Percentiles rank a stretch among this genome's conserved stretches.
Conservation (phyloP, 2,113 vertebrate genomes). For the Grallaria varia region DNA sequence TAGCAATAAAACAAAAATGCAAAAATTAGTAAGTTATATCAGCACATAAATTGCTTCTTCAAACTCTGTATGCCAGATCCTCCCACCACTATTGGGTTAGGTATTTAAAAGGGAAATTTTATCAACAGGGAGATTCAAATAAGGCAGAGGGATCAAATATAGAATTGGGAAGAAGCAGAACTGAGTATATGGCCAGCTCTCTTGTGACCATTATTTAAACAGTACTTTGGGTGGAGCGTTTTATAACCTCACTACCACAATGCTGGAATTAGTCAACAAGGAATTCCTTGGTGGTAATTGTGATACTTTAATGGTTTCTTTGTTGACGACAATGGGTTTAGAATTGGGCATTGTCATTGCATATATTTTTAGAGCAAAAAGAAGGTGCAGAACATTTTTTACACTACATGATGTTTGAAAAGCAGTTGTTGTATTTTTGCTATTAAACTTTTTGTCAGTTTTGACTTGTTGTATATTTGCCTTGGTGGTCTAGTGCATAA, state of each 20-base stretch:
- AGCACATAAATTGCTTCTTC: neutral
- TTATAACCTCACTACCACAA: rapidly evolving
- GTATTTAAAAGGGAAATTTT: neutral
- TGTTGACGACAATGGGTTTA: neutral
- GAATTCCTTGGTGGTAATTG: neutral
- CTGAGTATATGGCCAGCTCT: neutral
- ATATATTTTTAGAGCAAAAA: neutral
- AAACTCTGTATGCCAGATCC: neutral
- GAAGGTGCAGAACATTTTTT: neutral
- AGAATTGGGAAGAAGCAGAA: neutral
- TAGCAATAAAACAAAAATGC: neutral
- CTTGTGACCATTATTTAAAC: neutral
- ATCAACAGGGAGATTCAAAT: neutral
- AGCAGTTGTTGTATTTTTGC: neutral
- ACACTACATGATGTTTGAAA: neutral
- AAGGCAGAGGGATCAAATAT: neutral
- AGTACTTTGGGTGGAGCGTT: neutral
- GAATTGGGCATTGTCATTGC: neutral
- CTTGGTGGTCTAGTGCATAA: neutral
- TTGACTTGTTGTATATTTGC: neutral
- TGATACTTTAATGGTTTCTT: neutral
- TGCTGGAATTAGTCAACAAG: neutral
- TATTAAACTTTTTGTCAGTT: neutral
- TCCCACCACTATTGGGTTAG: rapidly evolving
- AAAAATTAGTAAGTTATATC: neutral